These are phyloP conservation scores for Drosophila phalerata DNA, from an alignment of 2,888 invertebrate species.

Conservation along the genomic window DNA sequence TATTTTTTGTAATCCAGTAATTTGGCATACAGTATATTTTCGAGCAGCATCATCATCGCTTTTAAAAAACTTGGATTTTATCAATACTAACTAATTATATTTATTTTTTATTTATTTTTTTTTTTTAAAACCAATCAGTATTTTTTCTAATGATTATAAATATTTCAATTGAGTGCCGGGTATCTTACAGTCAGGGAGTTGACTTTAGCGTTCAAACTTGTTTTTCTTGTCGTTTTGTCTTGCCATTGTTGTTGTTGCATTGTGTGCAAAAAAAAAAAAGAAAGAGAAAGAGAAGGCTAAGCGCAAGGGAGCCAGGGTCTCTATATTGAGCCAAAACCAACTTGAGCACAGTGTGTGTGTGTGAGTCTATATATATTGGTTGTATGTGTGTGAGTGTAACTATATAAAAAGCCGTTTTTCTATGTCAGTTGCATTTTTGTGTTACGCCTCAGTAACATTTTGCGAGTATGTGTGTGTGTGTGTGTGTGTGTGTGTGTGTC, in stretches of 20 bases:
- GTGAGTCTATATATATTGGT: constrained; percentile 3
- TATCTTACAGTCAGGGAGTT: not conserved
- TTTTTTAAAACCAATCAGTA: too few relatives aligned
- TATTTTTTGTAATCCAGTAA: too few relatives aligned
- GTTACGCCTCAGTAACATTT: constrained; percentile 66
- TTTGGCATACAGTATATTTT: too few relatives aligned
- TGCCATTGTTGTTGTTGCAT: constrained; percentile 61
- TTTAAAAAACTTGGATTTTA: too few relatives aligned
- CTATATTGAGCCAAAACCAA: constrained; percentile 56
- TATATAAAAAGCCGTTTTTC: constrained; percentile 73
- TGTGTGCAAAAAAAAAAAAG: constrained; percentile 44
- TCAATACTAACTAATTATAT: too few relatives aligned
- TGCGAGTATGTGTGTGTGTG: constrained; percentile 15
- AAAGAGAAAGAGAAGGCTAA: constrained; percentile 24
- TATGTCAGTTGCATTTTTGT: constrained; percentile 79
- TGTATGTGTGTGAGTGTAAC: constrained; percentile 25
- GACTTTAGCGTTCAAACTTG: not conserved
- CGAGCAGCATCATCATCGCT: too few relatives aligned
- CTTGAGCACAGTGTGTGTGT: constrained; percentile 28
- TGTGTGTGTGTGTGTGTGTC: constrained; percentile 24
- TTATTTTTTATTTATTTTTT: too few relatives aligned
- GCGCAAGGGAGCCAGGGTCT: constrained; percentile 41
- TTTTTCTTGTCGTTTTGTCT: constrained; percentile 32
- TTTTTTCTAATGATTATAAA: too few relatives aligned
- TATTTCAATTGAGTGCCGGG: too few relatives aligned